phyloP scores from a whole-genome alignment of 2,797 vertebrate species.

The Novumbra hubbsi region DNA sequence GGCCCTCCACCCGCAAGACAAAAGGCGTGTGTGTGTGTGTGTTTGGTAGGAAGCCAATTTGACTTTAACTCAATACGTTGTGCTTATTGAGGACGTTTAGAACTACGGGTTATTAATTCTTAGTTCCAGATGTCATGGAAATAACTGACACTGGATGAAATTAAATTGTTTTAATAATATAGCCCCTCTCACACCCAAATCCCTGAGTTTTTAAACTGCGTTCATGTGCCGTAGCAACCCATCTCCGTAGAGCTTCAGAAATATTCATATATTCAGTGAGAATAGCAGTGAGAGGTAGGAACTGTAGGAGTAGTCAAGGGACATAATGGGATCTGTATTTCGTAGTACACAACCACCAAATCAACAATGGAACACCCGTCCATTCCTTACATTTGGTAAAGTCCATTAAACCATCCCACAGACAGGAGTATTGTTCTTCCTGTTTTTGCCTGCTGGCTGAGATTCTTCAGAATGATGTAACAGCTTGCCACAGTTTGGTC shows the following conservation, averaged over 20 bases:
- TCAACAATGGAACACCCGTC: too few species aligned
- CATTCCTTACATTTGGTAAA: too few species aligned
- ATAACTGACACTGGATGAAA: too few species aligned
- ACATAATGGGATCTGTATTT: too few species aligned
- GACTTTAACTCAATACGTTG: too few species aligned
- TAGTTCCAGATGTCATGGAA: too few species aligned
- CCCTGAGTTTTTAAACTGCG: background rate
- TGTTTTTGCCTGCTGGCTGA: background rate
- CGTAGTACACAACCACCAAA: too few species aligned
- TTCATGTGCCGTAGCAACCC: background rate
- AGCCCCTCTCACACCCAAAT: background rate
- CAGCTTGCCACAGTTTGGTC: background rate
- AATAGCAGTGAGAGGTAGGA: background rate
- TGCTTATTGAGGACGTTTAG: too few species aligned
- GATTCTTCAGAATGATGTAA: background rate
- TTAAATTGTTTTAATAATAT: too few species aligned
- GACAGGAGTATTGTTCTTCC: background rate
- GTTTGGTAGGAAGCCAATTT: background rate
- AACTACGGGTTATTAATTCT: too few species aligned
- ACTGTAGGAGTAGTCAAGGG: background rate
- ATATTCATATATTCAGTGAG: constrained; percentile 8
- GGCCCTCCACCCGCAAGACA: background rate
- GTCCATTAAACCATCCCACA: background rate
- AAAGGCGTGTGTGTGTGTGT: constrained; percentile 8
- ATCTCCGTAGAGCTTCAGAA: constrained; percentile 15